Conservation (phyloP, 2,113 vertebrate species). For the Chaetodon trifascialis region DNA sequence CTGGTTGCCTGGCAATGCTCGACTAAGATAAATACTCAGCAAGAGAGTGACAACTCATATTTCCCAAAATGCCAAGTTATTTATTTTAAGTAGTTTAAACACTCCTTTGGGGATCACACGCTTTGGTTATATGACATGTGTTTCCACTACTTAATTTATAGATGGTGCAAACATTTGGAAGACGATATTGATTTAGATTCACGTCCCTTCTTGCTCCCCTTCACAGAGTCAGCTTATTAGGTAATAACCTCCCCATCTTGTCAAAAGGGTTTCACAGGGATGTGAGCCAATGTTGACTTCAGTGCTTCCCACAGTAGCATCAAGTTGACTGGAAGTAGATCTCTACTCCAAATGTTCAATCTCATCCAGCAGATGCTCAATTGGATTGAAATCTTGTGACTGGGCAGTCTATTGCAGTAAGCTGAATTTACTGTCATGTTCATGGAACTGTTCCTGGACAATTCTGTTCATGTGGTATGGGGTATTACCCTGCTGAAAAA, state of each 20-base stretch:
- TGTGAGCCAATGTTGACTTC: conserved; percentile 60
- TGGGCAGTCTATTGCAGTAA: conserved; percentile 47
- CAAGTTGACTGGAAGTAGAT: conserved; percentile 62
- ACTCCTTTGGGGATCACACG: neutral
- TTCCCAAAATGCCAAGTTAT: neutral
- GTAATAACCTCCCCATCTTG: conserved; percentile 54
- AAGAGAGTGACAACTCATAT: neutral
- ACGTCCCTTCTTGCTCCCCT: neutral
- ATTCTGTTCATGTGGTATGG: conserved; percentile 53
- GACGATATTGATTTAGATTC: conserved; percentile 23
- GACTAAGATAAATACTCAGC: neutral
- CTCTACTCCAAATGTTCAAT: conserved; percentile 60
- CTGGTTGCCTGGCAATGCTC: too few relatives aligned
- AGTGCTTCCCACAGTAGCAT: conserved; percentile 55
- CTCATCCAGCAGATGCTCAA: conserved; percentile 67
- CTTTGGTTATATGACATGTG: neutral
- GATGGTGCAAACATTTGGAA: conserved; percentile 1
- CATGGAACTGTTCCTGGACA: conserved; percentile 59
- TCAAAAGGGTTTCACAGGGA: conserved; percentile 48
- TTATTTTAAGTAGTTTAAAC: neutral
- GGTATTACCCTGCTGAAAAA: conserved; percentile 62
- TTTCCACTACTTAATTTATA: conserved; percentile 24
- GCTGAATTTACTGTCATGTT: conserved; percentile 66
- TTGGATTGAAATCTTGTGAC: conserved; percentile 69
- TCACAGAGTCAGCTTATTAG: conserved; percentile 46